Percentiles rank a stretch among this genome's conserved stretches.
phyloP scores from a whole-genome alignment of 1,140 invertebrate genomes.

The Arion vulgaris region DNA sequence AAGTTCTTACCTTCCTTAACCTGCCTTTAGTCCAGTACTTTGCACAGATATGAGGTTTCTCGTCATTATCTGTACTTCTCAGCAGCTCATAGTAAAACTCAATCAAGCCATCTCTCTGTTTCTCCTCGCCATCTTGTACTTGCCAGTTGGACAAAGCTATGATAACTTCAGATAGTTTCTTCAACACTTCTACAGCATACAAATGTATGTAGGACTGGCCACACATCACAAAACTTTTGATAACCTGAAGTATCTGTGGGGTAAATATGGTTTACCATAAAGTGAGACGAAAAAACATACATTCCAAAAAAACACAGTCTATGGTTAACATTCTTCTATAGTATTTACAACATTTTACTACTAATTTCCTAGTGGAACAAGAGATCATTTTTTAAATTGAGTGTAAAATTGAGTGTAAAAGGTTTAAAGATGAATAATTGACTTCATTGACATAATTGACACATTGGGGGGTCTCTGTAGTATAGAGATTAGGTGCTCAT shows the following conservation, averaged over 20 bases:
- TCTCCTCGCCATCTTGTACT: not conserved
- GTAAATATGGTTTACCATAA: not conserved
- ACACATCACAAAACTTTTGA: conserved; percentile 28
- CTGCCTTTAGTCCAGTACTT: conserved; percentile 25
- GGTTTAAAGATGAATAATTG: too few species aligned
- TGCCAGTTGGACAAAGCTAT: not conserved
- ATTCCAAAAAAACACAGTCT: too few species aligned
- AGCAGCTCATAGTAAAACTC: conserved; percentile 13
- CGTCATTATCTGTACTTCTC: not conserved
- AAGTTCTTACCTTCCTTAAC: conserved; percentile 3
- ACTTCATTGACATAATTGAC: too few species aligned
- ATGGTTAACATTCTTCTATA: too few species aligned
- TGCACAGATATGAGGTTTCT: conserved; percentile 17
- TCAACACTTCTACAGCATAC: not conserved
- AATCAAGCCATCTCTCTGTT: not conserved
- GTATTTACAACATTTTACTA: too few species aligned
- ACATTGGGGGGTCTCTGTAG: too few species aligned
- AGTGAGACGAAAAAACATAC: too few species aligned
- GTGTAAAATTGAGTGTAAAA: too few species aligned
- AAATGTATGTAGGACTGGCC: not conserved
- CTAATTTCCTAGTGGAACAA: too few species aligned
- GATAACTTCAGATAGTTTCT: not conserved
- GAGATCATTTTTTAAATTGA: too few species aligned
- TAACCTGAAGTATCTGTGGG: not conserved
- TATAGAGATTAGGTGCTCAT: too few species aligned